Conservation (phyloP, 2,888 invertebrate species). For the Tromatobia lineatoria region DNA sequence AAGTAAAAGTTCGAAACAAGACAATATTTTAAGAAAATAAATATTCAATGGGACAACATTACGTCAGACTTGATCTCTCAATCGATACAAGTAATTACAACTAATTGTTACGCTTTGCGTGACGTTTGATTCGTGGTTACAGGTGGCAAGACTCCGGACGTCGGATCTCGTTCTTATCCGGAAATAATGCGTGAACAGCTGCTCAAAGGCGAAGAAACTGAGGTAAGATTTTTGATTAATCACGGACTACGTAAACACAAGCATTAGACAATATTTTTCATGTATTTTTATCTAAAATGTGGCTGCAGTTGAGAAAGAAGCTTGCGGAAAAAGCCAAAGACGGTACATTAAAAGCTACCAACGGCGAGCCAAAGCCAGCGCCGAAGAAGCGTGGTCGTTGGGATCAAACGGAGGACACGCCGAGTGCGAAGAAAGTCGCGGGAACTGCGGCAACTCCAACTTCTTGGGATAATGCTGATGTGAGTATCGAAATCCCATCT, state of each 20-base stretch:
- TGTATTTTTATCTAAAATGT: conserved; percentile 41
- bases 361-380: conserved; percentile 90
- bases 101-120: conserved; percentile 85
- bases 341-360: conserved; percentile 92
- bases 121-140: conserved; percentile 87
- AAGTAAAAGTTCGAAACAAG: conserved; percentile 13
- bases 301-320: conserved; percentile 92
- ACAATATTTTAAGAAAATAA: conserved; percentile 31
- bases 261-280: too few species aligned
- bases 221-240: too few species aligned
- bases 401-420: conserved; percentile 96
- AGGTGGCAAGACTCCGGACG: conserved; percentile 99
- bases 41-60: conserved; percentile 51
- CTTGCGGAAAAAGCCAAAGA: conserved; percentile 97
- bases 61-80: conserved; percentile 56
- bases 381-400: conserved; percentile 95
- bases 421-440: conserved; percentile 90
- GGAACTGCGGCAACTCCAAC: conserved; percentile 90
- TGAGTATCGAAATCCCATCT: conserved; percentile 82
- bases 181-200: conserved; percentile 99
- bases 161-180: conserved; percentile 96
- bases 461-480: conserved; percentile 93
- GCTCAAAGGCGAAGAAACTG: conserved; percentile 88
- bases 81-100: conserved; percentile 68
- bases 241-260: too few species aligned